A percentile compares a stretch with the other conserved stretches of the same genome.
Conservation (phyloP, 1,140 invertebrate genomes). For the Paralvinella palmiformis region DNA sequence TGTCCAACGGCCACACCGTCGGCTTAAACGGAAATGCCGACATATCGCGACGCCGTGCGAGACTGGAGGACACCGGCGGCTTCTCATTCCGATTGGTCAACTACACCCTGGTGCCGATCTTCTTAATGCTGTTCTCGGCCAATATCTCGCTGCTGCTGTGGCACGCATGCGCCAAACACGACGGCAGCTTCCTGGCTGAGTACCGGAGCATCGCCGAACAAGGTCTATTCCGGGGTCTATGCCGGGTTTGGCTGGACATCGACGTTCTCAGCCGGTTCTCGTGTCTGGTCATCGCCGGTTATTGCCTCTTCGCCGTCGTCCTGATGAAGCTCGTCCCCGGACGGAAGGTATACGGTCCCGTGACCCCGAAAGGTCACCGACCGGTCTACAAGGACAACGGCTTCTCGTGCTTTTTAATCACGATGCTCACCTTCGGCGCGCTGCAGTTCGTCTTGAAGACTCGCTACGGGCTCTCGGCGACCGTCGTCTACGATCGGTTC, state of each 20-base stretch:
- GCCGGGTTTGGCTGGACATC: slow-evolving; percentile 30
- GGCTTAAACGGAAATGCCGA: too few relatives aligned
- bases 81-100: slow-evolving; percentile 21
- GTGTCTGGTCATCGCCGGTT: slow-evolving; percentile 35
- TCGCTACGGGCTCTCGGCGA: slow-evolving; percentile 31
- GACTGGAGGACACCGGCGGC: too few relatives aligned
- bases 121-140: slow-evolving; percentile 30
- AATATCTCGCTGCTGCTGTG: slow-evolving; percentile 30
- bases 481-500: slow-evolving; percentile 50
- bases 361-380: slow-evolving; percentile 51
- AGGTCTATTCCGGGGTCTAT: slow-evolving; percentile 19
- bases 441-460: slow-evolving; percentile 35
- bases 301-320: slow-evolving; percentile 32
- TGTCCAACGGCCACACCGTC: too few relatives aligned
- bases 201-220: neutral
- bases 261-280: slow-evolving; percentile 24
- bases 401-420: slow-evolving; percentile 52
- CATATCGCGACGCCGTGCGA: too few relatives aligned
- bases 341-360: slow-evolving; percentile 50
- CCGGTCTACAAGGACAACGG: slow-evolving; percentile 57
- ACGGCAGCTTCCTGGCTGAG: slow-evolving; percentile 29
- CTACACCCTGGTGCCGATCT: slow-evolving; percentile 28
- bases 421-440: slow-evolving; percentile 41
- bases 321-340: slow-evolving; percentile 49
- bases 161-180: too few relatives aligned